A percentile compares a stretch with the other conserved stretches of the same genome.
phyloP scores from a whole-genome alignment of 2,888 invertebrate species.

The Trichogramma evanescens region DNA sequence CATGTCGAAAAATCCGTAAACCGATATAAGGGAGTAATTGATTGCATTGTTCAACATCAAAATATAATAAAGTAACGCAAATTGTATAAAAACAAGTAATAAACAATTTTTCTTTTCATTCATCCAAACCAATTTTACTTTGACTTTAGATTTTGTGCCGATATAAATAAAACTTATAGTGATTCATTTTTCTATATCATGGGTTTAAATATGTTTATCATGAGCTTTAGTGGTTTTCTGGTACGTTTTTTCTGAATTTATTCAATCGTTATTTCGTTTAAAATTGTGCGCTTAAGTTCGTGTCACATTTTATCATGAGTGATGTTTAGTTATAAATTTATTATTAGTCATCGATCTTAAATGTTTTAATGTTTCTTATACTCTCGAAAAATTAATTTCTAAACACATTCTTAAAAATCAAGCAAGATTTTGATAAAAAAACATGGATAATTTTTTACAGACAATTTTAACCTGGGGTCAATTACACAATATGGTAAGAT shows the following conservation, averaged over 20 bases:
- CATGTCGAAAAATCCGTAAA: background rate
- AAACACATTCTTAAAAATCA: no score
- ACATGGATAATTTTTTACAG: conserved; percentile 1
- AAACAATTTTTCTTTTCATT: background rate
- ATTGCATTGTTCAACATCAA: background rate
- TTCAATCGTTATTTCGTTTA: background rate
- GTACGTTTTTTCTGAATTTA: background rate
- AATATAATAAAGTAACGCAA: conserved; percentile 9
- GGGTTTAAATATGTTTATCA: conserved; percentile 2
- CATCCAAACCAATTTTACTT: background rate
- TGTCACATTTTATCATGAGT: no score
- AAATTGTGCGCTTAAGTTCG: no score
- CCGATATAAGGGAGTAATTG: background rate
- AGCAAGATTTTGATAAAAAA: background rate
- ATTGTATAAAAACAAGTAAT: background rate
- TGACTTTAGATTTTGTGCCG: conserved; percentile 8
- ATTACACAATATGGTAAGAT: conserved; percentile 12
- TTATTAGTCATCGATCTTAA: no score
- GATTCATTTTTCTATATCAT: conserved; percentile 6
- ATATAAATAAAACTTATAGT: conserved; percentile 6
- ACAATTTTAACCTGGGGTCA: conserved; percentile 5
- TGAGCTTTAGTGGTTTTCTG: conserved; percentile 10
- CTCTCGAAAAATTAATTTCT: no score
- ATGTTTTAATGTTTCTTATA: no score
- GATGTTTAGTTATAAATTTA: no score